Base-by-base conservation (phyloP, 1,140 invertebrate species). In the Drosophila melanogaster region DNA sequence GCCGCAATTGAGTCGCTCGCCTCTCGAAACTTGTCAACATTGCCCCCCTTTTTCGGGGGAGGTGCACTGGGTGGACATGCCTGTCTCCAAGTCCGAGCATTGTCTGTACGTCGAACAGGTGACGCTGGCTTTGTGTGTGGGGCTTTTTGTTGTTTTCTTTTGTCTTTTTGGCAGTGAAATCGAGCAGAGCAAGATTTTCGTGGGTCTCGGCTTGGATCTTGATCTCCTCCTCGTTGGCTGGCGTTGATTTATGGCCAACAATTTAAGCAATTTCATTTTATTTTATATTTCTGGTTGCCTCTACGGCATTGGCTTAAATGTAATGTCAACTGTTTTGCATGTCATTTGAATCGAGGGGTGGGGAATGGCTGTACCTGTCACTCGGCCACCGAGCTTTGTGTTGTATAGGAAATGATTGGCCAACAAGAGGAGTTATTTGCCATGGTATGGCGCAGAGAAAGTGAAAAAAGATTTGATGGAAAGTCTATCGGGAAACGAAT, bases 281-380 rank as follows among this genome's bases (percentile, higher is more conserved):
- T 81, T 75, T 65, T 65, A 69, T 78, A 64, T 76, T 79, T 76
- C 56, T 58, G 38, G 54, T 69, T 54, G 41, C 46, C 49, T 61
- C 75, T 67, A 41, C 66, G 64, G 44, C 44, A 57, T 56, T 57
- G 69, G 61, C 60, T 72, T 55, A 61, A 70, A 64, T 84, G 57
- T 79, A 83, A 73, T 87, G 83, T 84, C 84, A 87, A 89, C 83
- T 89, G 79, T 73, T 87, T 87, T 89, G 79, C 83, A 87, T 87
- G 83, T 84, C 83, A 89, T 79, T 79, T 78, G 38, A 65, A 46
- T 47, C 47, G 66, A 22, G 70, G 70, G 14, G 38, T 43, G 43
- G 51, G 44, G 53, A 76, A 61, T 50, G 56, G 78, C 66, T 86
- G 81, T 78, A 58, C 50, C 59, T 74, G 78, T 75, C 83, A 77